phyloP scores from a whole-genome alignment of 2,797 vertebrate genomes.

The Aeoliscus strigatus region DNA sequence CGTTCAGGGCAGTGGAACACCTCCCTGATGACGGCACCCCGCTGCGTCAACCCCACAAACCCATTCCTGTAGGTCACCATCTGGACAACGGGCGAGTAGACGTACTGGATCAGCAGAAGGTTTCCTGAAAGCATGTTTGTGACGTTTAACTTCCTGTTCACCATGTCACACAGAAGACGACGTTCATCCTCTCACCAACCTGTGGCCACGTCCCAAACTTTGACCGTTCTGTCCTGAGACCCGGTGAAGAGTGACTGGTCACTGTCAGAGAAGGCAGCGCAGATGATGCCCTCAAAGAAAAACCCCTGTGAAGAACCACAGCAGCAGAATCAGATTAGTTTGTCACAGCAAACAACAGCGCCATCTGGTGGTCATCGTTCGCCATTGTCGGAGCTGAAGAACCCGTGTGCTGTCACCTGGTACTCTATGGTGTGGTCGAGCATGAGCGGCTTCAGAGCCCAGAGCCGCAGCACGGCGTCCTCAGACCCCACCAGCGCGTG shows the following conservation, averaged over 20 bases:
- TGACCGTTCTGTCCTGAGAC: constrained; percentile 74
- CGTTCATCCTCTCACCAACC: constrained; percentile 38
- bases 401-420: constrained; percentile 60
- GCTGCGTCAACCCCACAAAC: constrained; percentile 71
- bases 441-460: constrained; percentile 70
- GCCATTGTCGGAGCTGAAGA: no score
- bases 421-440: constrained; percentile 78
- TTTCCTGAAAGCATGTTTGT: constrained; percentile 53
- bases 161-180: no score
- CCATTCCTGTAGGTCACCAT: constrained; percentile 69
- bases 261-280: constrained; percentile 77
- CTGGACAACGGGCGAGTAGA: constrained; percentile 68
- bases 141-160: no score
- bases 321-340: no score
- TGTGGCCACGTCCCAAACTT: constrained; percentile 73
- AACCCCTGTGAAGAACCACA: constrained; percentile 58
- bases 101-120: constrained; percentile 73
- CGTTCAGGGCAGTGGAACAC: constrained; percentile 67
- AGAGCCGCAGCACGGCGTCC: constrained; percentile 75
- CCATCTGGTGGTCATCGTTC: no score
- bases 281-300: constrained; percentile 72
- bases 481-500: constrained; percentile 73
- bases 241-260: constrained; percentile 73
- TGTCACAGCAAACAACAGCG: no score
- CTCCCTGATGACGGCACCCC: constrained; percentile 66